Evolutionary conservation across 2,113 vertebrate genomes (phyloP).

Genomic region (Sinocyclocheilus anophthalmus): DNA sequence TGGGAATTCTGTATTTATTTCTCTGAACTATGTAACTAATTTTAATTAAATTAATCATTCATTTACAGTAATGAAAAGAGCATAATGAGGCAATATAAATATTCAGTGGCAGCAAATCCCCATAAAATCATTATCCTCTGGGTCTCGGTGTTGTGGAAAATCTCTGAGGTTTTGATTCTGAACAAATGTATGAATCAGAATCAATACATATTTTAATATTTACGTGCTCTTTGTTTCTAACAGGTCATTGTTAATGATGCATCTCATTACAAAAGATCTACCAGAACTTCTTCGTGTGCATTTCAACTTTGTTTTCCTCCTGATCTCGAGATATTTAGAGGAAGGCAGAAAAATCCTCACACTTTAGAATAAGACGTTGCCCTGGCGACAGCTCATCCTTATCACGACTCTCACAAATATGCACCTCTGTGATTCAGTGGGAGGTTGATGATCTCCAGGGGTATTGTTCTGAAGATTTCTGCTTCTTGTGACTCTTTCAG

Average conservation of each 20-base stretch:
- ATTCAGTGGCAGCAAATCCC: background rate
- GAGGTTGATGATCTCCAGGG: conserved; percentile 40
- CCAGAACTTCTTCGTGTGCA: background rate
- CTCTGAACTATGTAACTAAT: background rate
- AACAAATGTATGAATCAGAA: background rate
- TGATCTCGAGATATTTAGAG: conserved; percentile 64
- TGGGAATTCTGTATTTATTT: background rate
- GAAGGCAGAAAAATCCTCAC: conserved; percentile 58
- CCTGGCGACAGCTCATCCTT: conserved; percentile 52
- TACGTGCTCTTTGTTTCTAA: background rate
- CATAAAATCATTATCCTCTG: conserved; percentile 12
- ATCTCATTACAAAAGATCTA: background rate
- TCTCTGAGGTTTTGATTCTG: conserved; percentile 17
- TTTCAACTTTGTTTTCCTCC: conserved; percentile 1
- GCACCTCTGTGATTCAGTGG: conserved; percentile 27
- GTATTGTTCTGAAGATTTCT: conserved; percentile 30
- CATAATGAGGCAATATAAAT: background rate
- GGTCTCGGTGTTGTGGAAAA: background rate
- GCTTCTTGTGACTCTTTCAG: conserved; percentile 43
- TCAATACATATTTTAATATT: conserved; percentile 6
- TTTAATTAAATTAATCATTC: background rate
- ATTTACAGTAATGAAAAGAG: background rate
- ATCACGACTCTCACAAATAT: conserved; percentile 61
- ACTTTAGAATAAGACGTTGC: conserved; percentile 44
- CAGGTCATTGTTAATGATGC: conserved; percentile 2